Conservation (phyloP, 1,140 invertebrate species). For the Carposina sasakii region DNA sequence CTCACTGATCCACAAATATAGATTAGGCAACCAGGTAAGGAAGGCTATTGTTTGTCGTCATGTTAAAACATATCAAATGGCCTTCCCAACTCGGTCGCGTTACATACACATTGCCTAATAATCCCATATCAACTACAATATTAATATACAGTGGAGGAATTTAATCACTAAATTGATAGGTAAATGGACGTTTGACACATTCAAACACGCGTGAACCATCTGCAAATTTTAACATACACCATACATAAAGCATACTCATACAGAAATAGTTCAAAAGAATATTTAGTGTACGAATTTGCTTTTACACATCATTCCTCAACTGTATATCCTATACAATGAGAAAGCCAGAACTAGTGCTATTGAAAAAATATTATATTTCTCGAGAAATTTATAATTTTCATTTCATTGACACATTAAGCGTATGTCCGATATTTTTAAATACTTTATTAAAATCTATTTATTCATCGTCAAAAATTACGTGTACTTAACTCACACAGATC, state of each 20-base stretch:
- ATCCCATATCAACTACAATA: constrained; percentile 46
- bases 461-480: too few species aligned
- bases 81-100: background rate
- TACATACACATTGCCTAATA: constrained; percentile 39
- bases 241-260: too few species aligned
- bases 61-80: background rate
- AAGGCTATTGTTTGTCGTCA: background rate
- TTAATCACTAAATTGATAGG: constrained; percentile 45
- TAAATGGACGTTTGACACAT: constrained; percentile 64
- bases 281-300: background rate
- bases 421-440: too few species aligned
- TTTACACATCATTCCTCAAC: constrained; percentile 44
- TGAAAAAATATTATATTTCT: constrained; percentile 52
- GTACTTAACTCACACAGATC: too few species aligned
- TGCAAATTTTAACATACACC: too few species aligned
- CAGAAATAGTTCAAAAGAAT: background rate
- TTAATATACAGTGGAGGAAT: constrained; percentile 70
- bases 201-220: constrained; percentile 19
- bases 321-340: constrained; percentile 44
- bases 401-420: constrained; percentile 49
- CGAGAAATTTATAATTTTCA: constrained; percentile 30
- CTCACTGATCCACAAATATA: constrained; percentile 38
- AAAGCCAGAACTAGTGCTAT: constrained; percentile 40
- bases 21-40: constrained; percentile 4
- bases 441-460: too few species aligned